Percentiles rank a stretch among this genome's conserved stretches.
phyloP scores from a whole-genome alignment of 1,140 invertebrate species.

The Brachionus koreanus region DNA sequence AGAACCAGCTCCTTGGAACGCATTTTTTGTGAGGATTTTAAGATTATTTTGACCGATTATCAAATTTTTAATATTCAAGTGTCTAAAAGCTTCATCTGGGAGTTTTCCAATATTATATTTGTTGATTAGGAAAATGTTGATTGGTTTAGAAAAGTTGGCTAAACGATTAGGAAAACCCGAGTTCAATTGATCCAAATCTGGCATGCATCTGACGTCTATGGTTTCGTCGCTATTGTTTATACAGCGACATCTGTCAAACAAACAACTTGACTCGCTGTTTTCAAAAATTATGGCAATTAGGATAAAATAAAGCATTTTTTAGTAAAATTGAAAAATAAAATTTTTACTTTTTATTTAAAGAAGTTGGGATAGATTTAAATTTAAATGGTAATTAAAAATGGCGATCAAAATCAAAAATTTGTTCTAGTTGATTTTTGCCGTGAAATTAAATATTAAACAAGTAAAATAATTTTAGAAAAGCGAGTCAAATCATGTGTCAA shows the following conservation, averaged over 20 bases:
- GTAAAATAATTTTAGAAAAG: neutral
- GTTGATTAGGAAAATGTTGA: slow-evolving; percentile 26
- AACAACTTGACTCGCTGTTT: neutral
- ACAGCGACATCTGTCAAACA: slow-evolving; percentile 10
- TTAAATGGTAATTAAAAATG: neutral
- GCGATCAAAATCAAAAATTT: neutral
- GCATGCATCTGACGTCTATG: slow-evolving; percentile 10
- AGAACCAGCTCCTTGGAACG: neutral
- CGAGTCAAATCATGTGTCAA: too few species aligned
- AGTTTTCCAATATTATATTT: slow-evolving; percentile 2
- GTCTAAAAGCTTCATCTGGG: neutral
- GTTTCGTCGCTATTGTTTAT: neutral
- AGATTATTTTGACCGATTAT: slow-evolving; percentile 28
- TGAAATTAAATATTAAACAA: too few species aligned
- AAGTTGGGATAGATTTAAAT: neutral
- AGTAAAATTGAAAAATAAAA: neutral
- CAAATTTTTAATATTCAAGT: slow-evolving; percentile 4
- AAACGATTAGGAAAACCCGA: neutral
- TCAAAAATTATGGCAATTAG: neutral
- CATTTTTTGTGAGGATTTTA: neutral
- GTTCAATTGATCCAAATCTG: neutral
- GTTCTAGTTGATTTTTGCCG: neutral
- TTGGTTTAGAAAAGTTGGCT: neutral
- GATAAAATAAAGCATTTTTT: slow-evolving; percentile 2
- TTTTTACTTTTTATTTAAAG: neutral